Conservation (phyloP, 2,888 invertebrate genomes). For the Chesias legatella region DNA sequence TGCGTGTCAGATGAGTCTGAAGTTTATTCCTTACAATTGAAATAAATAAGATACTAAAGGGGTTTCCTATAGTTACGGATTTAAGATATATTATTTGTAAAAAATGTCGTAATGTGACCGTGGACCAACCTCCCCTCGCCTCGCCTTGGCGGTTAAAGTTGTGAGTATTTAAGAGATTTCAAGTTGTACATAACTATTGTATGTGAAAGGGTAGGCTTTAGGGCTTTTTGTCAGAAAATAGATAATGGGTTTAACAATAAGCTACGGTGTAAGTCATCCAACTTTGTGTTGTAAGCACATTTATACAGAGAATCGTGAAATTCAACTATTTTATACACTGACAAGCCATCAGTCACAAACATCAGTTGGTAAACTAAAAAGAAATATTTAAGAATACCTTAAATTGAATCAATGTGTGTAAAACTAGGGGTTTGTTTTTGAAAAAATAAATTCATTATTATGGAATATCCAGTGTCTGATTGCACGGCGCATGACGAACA, state of each 20-base stretch:
- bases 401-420: too few species aligned
- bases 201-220: conserved; percentile 24
- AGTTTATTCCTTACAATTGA: too few species aligned
- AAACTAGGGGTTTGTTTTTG: too few species aligned
- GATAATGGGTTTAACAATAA: conserved; percentile 25
- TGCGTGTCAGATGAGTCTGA: too few species aligned
- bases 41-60: background rate
- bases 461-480: too few species aligned
- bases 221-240: conserved; percentile 33
- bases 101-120: conserved; percentile 12
- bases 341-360: too few species aligned
- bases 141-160: conserved; percentile 27
- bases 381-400: too few species aligned
- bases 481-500: too few species aligned
- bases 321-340: too few species aligned
- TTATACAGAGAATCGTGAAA: conserved; percentile 3
- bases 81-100: conserved; percentile 5
- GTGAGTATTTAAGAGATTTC: conserved; percentile 37
- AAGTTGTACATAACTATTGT: conserved; percentile 23
- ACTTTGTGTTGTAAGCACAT: background rate
- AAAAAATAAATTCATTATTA: too few species aligned
- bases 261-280: background rate
- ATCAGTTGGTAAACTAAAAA: too few species aligned
- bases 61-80: background rate
- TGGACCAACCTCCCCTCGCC: conserved; percentile 20